Conservation (phyloP, 2,113 vertebrate genomes). For the Chionomys nivalis region DNA sequence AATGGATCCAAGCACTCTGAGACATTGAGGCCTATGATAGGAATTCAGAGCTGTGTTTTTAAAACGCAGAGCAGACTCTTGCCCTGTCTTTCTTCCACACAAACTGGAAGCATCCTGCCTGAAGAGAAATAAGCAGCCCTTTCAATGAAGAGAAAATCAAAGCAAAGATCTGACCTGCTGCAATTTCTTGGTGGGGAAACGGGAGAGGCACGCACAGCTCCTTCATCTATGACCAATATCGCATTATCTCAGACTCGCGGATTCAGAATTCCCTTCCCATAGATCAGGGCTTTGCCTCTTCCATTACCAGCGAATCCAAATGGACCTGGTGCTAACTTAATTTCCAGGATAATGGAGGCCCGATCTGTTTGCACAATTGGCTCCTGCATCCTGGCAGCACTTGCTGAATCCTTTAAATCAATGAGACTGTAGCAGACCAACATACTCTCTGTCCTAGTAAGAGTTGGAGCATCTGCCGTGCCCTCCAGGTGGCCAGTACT, state of each 20-base stretch:
- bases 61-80: background rate
- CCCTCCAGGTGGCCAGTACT: background rate
- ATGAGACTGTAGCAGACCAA: background rate
- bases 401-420: constrained; percentile 69
- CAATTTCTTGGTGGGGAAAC: constrained; percentile 28
- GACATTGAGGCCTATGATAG: background rate
- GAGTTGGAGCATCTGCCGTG: background rate
- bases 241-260: constrained; percentile 60
- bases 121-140: constrained; percentile 56
- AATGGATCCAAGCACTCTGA: background rate
- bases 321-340: constrained; percentile 71
- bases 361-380: constrained; percentile 47
- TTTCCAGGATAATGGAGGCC: constrained; percentile 62
- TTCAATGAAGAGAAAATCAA: constrained; percentile 31
- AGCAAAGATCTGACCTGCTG: constrained; percentile 37
- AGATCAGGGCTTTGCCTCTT: constrained; percentile 67
- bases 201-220: background rate
- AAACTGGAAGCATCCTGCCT: constrained; percentile 2
- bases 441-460: background rate
- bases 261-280: constrained; percentile 68
- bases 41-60: background rate
- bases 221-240: constrained; percentile 53
- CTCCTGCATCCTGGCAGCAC: constrained; percentile 13
- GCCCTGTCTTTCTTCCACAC: background rate
- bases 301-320: constrained; percentile 75